Evolutionary conservation across 2,797 vertebrate genomes (phyloP).

Genomic region (Natrix natrix): DNA sequence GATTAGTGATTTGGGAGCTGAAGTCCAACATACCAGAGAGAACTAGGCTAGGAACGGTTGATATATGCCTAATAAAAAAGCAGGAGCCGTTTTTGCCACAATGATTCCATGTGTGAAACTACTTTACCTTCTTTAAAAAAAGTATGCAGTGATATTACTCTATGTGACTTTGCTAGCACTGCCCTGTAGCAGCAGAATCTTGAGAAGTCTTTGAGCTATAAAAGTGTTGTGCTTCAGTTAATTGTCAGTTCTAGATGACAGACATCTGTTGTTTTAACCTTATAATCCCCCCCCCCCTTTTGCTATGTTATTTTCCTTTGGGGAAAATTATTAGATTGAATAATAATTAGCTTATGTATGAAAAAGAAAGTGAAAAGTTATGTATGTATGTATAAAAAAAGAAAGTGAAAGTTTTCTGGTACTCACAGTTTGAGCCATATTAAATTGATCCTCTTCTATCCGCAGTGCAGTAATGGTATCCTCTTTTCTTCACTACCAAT

Average conservation of each 20-base stretch:
- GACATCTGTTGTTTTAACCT: slow-evolving; percentile 18
- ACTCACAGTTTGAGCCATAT: background rate
- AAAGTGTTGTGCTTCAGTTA: slow-evolving; percentile 21
- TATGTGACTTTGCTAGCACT: background rate
- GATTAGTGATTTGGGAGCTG: background rate
- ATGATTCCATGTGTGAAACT: slow-evolving; percentile 22
- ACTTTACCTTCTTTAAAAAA: slow-evolving; percentile 17
- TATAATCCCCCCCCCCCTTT: slow-evolving; percentile 9
- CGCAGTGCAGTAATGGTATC: background rate
- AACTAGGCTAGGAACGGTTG: background rate
- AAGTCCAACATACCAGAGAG: background rate
- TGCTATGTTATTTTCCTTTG: slow-evolving; percentile 46
- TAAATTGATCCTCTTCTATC: background rate
- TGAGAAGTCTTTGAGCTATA: slow-evolving; percentile 34
- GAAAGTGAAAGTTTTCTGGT: background rate
- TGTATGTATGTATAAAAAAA: too few relatives aligned
- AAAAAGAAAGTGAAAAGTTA: too few relatives aligned
- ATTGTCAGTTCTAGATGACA: slow-evolving; percentile 28
- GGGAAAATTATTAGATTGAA: slow-evolving; percentile 50
- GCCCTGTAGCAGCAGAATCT: slow-evolving; percentile 12
- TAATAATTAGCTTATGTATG: slow-evolving; percentile 46
- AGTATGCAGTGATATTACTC: background rate
- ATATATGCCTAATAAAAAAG: background rate
- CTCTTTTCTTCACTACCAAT: too few relatives aligned
- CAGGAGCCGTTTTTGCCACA: background rate